Percentiles rank a stretch among this genome's conserved stretches.
These are phyloP conservation scores for Jaculus jaculus DNA, from an alignment of 2,113 vertebrate genomes.

Conservation along the genomic window DNA sequence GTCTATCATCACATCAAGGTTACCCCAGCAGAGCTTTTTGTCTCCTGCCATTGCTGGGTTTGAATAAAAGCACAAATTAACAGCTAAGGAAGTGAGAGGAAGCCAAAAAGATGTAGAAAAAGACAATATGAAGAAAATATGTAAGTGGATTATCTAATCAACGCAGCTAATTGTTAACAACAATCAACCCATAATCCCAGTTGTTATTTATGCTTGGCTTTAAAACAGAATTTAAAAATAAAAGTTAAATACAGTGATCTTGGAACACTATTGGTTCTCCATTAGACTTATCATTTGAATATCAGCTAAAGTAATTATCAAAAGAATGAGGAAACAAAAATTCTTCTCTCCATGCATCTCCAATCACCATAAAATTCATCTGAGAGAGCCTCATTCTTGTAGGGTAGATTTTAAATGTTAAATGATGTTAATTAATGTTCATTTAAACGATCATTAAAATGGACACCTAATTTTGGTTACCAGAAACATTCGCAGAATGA, in stretches of 20 bases:
- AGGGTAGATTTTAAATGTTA: constrained; percentile 49
- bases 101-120: constrained; percentile 1
- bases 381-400: constrained; percentile 40
- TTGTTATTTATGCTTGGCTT: constrained; percentile 39
- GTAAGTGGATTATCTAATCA: neutral
- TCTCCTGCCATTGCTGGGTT: neutral
- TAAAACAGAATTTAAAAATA: constrained; percentile 35
- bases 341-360: neutral
- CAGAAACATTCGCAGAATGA: constrained; percentile 42
- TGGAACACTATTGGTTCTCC: neutral
- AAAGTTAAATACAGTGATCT: constrained; percentile 16
- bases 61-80: neutral
- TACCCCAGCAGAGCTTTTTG: neutral
- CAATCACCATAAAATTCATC: constrained; percentile 28
- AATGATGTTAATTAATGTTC: no score
- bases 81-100: neutral
- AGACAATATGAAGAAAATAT: neutral
- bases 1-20: neutral
- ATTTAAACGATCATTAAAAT: constrained; percentile 67
- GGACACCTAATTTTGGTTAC: constrained; percentile 47
- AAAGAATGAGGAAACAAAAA: constrained; percentile 3
- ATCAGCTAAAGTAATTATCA: constrained; percentile 49
- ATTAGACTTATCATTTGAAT: constrained; percentile 54
- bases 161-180: constrained; percentile 46
- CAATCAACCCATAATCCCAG: neutral